Evolutionary conservation across 2,113 vertebrate genomes (phyloP).

Genomic region (Hemichromis elongatus): DNA sequence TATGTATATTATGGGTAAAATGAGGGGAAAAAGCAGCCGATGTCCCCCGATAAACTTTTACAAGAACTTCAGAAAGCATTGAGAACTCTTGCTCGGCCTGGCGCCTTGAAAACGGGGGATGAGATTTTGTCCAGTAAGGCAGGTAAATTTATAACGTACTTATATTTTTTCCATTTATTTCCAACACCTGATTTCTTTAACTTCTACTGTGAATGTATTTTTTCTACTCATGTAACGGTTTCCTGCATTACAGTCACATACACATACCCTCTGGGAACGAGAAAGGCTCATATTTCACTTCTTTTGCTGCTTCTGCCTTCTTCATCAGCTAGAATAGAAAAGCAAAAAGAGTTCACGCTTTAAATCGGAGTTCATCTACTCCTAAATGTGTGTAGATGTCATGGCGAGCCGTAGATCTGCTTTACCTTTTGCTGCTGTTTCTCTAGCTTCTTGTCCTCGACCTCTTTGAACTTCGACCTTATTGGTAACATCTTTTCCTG

Average conservation of each 20-base stretch:
- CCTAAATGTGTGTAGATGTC: neutral
- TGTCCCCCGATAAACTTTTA: neutral
- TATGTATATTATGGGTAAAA: no score
- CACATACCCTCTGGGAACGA: constrained; percentile 90
- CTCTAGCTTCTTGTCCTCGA: constrained; percentile 92
- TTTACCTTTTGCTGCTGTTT: constrained; percentile 85
- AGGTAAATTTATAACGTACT: neutral
- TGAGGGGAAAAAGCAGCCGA: neutral
- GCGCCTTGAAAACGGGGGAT: neutral
- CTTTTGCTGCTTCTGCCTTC: constrained; percentile 69
- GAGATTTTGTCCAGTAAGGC: neutral
- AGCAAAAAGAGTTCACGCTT: neutral
- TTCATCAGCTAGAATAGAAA: constrained; percentile 38
- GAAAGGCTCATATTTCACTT: constrained; percentile 87
- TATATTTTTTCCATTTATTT: neutral
- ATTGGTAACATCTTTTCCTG: constrained; percentile 93
- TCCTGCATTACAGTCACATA: neutral
- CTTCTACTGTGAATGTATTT: neutral
- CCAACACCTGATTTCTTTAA: neutral
- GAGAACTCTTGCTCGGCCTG: neutral
- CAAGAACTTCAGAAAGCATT: neutral
- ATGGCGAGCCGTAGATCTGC: neutral
- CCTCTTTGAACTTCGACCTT: constrained; percentile 93
- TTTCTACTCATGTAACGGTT: neutral
- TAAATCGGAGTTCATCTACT: neutral